These are phyloP conservation scores for Pygocentrus nattereri DNA, from an alignment of 2,797 vertebrate species.

Conservation along the genomic window DNA sequence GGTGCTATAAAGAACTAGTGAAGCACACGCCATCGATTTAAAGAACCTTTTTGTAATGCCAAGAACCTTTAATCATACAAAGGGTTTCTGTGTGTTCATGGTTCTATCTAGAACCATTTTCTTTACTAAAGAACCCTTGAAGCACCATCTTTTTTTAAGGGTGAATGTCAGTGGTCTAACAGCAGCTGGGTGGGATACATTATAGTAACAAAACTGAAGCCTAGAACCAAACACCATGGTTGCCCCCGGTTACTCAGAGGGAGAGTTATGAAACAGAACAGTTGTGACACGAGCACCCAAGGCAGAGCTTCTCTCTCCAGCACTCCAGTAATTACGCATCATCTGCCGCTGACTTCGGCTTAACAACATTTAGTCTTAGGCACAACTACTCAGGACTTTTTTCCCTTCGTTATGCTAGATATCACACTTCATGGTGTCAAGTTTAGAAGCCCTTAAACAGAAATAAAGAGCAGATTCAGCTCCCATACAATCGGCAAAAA, in stretches of 20 bases:
- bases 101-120: too few species aligned
- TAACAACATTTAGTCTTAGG: slow-evolving; percentile 50
- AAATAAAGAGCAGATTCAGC: slow-evolving; percentile 21
- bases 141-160: too few species aligned
- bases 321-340: slow-evolving; percentile 57
- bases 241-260: slow-evolving; percentile 40
- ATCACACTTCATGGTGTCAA: slow-evolving; percentile 39
- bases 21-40: too few species aligned
- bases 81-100: too few species aligned
- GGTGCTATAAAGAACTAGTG: too few species aligned
- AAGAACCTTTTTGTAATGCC: too few species aligned
- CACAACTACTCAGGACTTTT: slow-evolving; percentile 28
- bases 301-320: slow-evolving; percentile 47
- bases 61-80: too few species aligned
- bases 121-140: too few species aligned
- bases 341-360: slow-evolving; percentile 42
- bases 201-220: not conserved
- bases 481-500: not conserved
- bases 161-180: too few species aligned
- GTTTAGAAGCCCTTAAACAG: slow-evolving; percentile 16
- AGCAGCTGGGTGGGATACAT: not conserved
- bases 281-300: slow-evolving; percentile 54
- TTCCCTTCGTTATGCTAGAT: slow-evolving; percentile 13
- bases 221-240: not conserved
- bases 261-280: slow-evolving; percentile 51